Conservation (phyloP, 2,113 vertebrate genomes). For the Hydrochoerus hydrochaeris region DNA sequence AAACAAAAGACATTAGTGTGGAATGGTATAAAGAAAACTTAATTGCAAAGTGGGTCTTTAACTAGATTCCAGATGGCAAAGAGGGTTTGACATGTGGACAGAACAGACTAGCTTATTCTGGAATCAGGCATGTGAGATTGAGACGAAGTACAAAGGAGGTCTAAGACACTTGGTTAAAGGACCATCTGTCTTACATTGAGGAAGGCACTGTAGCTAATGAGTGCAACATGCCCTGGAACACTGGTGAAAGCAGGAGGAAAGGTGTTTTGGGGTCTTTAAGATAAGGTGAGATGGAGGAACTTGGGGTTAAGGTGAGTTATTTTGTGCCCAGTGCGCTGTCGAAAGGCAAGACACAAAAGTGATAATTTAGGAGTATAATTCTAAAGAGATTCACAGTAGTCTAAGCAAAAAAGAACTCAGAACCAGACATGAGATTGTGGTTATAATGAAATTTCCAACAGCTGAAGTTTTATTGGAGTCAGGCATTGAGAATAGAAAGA, state of each 20-base stretch:
- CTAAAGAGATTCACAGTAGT: neutral
- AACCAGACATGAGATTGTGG: neutral
- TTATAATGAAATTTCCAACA: neutral
- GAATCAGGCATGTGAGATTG: neutral
- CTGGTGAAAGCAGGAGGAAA: neutral
- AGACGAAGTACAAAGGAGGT: neutral
- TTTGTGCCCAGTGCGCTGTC: neutral
- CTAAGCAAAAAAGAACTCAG: neutral
- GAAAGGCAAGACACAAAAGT: neutral
- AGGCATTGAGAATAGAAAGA: neutral
- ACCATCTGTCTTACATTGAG: neutral
- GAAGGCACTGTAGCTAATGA: neutral
- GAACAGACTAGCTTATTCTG: neutral
- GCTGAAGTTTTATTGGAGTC: rapidly evolving
- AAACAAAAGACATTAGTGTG: neutral
- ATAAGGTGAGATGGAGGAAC: neutral
- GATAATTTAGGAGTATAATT: neutral
- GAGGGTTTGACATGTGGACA: neutral
- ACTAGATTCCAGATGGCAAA: neutral
- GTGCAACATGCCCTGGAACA: neutral
- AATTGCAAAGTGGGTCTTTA: neutral
- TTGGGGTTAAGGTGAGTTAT: neutral
- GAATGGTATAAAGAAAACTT: neutral
- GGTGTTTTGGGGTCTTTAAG: neutral
- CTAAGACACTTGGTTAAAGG: neutral